Conservation (phyloP, 2,113 vertebrate species). For the Rhabdornis inornatus region DNA sequence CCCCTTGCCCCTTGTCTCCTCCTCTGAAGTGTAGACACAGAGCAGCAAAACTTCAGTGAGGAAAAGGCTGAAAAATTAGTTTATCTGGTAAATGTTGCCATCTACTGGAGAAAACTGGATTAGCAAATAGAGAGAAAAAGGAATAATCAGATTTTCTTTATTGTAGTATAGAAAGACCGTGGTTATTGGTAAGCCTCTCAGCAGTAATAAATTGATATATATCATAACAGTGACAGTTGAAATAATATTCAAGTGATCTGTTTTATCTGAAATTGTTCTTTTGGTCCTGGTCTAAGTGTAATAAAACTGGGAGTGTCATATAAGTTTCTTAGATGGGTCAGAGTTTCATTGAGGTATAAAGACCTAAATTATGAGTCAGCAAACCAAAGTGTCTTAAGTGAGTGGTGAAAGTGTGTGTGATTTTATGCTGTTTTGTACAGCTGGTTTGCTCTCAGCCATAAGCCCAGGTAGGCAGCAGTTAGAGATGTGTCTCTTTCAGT, state of each 20-base stretch:
- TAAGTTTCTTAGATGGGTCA: not conserved
- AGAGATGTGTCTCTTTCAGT: not conserved
- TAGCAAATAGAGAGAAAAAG: not conserved
- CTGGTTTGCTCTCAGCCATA: not conserved
- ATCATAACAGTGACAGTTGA: not conserved
- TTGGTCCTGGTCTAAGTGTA: not conserved
- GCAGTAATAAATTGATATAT: not conserved
- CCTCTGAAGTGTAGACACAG: not conserved
- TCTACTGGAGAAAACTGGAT: constrained; percentile 46
- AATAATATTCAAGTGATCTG: not conserved
- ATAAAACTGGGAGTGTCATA: not conserved
- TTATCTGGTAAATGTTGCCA: constrained; percentile 5
- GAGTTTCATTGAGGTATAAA: not conserved
- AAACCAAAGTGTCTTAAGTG: not conserved
- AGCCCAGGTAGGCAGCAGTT: not conserved
- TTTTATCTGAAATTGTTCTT: not conserved
- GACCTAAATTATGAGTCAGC: not conserved
- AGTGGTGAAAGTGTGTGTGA: not conserved
- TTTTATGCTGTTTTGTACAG: not conserved
- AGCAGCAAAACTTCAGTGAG: not conserved
- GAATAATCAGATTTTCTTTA: not conserved
- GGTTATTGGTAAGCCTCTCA: not conserved
- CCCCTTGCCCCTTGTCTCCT: not conserved
- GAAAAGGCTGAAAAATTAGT: not conserved
- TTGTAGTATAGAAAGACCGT: accelerated